A percentile compares a stretch with the other conserved stretches of the same genome.
phyloP scores from a whole-genome alignment of 2,888 invertebrate genomes.

The Caenorhabditis sinica region DNA sequence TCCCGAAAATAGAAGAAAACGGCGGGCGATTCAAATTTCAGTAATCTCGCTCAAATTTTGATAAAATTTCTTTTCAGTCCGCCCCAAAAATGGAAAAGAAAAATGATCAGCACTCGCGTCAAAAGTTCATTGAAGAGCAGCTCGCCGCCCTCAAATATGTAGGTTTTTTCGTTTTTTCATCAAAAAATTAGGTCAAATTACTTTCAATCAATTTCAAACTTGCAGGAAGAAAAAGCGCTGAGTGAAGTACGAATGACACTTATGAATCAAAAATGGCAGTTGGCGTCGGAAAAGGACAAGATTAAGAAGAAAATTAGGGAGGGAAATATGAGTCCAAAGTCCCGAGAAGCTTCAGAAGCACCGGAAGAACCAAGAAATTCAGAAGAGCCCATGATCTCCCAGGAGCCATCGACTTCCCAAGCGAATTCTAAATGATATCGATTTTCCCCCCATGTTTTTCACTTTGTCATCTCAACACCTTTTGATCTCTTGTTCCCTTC shows the following conservation, averaged over 20 bases:
- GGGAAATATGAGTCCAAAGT: too few species aligned
- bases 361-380: background rate
- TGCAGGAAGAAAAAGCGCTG: slow-evolving; percentile 60
- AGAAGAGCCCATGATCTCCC: background rate
- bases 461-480: background rate
- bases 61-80: background rate
- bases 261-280: slow-evolving; percentile 51
- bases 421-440: background rate
- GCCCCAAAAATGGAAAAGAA: slow-evolving; percentile 40
- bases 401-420: background rate
- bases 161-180: background rate
- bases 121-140: slow-evolving; percentile 54
- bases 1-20: too few species aligned
- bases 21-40: too few species aligned
- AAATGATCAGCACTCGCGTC: slow-evolving; percentile 48
- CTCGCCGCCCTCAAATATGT: slow-evolving; percentile 49
- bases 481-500: background rate
- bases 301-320: slow-evolving; percentile 17
- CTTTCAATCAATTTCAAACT: background rate
- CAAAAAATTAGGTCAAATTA: background rate
- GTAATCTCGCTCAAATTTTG: background rate
- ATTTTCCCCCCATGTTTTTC: background rate
- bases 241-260: slow-evolving; percentile 35
- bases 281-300: slow-evolving; percentile 42
- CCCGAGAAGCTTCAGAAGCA: background rate